A percentile compares a stretch with the other conserved stretches of the same genome.
phyloP scores from a whole-genome alignment of 2,797 vertebrate genomes.

The Ceryle rudis region DNA sequence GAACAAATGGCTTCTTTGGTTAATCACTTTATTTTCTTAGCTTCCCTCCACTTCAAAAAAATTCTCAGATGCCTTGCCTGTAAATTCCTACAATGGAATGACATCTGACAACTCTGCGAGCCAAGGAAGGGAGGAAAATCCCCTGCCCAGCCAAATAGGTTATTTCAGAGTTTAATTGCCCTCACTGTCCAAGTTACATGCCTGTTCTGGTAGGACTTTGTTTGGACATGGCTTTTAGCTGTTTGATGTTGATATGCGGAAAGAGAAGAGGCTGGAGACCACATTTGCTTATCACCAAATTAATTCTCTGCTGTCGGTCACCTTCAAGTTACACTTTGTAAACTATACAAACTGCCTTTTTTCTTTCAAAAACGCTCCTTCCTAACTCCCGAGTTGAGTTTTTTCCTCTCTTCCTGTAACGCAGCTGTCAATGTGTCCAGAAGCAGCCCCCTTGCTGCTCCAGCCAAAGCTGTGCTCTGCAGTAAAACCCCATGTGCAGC shows the following conservation, averaged over 20 bases:
- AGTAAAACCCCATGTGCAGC: neutral
- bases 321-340: neutral
- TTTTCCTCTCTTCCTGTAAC: neutral
- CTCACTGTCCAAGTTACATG: accelerated
- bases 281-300: neutral
- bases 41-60: neutral
- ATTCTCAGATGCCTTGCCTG: accelerated
- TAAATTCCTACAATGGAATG: neutral
- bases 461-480: neutral
- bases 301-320: neutral
- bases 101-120: accelerated
- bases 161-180: neutral
- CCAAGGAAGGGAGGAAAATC: neutral
- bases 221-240: neutral
- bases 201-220: neutral
- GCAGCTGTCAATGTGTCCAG: neutral
- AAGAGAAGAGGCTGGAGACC: neutral
- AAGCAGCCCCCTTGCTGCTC: neutral
- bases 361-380: neutral
- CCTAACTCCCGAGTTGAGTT: neutral
- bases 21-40: neutral
- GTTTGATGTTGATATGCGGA: neutral
- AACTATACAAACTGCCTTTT: neutral
- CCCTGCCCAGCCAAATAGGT: neutral
- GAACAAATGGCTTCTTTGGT: neutral